phyloP scores from a whole-genome alignment of 2,113 vertebrate species.

The Paracanthobrama guichenoti region DNA sequence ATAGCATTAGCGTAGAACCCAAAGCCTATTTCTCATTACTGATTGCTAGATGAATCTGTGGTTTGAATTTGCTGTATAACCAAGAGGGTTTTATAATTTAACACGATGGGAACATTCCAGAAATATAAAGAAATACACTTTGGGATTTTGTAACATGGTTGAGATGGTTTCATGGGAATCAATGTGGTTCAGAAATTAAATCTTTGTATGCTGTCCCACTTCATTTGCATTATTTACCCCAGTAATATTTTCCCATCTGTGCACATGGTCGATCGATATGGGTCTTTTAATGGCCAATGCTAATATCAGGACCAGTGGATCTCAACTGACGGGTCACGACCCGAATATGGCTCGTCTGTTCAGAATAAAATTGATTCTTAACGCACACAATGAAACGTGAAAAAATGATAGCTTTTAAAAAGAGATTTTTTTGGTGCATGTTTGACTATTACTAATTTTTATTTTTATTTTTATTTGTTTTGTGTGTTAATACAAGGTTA shows the following conservation, averaged over 20 bases:
- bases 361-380: background rate
- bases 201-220: background rate
- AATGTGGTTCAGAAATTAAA: background rate
- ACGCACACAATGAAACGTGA: background rate
- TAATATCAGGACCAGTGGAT: background rate
- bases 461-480: background rate
- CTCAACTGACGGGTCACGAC: background rate
- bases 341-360: background rate
- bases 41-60: background rate
- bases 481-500: background rate
- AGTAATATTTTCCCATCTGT: background rate
- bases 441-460: background rate
- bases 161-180: slow-evolving; percentile 14
- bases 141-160: slow-evolving; percentile 29
- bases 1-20: slow-evolving; percentile 12
- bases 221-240: background rate
- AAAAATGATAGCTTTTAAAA: background rate
- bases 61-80: background rate
- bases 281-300: background rate
- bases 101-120: background rate
- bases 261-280: background rate
- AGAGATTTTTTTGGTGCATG: background rate
- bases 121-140: slow-evolving; percentile 10
- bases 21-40: slow-evolving; percentile 48
- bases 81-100: background rate